Evolutionary conservation across 2,797 vertebrate species (phyloP).

Genomic region (Botia almorhae): DNA sequence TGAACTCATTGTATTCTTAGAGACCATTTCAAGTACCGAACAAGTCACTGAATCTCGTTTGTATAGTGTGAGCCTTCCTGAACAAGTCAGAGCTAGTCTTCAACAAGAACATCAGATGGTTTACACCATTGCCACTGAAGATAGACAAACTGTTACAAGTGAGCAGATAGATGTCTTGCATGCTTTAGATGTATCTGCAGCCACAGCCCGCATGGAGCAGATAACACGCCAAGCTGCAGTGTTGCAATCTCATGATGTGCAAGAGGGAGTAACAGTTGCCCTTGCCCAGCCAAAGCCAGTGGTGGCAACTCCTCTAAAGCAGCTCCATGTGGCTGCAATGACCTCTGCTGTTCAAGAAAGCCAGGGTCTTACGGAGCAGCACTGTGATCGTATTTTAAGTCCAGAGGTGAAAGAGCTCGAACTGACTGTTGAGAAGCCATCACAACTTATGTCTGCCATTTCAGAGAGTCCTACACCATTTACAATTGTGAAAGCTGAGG

Average conservation of each 20-base stretch:
- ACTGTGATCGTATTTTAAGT: constrained; percentile 73
- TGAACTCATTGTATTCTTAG: constrained; percentile 77
- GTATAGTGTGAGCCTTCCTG: constrained; percentile 63
- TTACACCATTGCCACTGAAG: constrained; percentile 63
- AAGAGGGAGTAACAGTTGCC: constrained; percentile 51
- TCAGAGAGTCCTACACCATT: constrained; percentile 73
- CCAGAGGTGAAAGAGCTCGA: constrained; percentile 71
- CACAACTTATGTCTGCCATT: constrained; percentile 69
- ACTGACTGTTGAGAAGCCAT: constrained; percentile 65
- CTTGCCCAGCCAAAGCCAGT: constrained; percentile 35
- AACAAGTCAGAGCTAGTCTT: constrained; percentile 53
- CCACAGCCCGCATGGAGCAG: constrained; percentile 59
- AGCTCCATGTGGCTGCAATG: constrained; percentile 54
- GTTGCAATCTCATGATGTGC: constrained; percentile 57
- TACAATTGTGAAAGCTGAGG: constrained; percentile 61
- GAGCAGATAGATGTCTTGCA: constrained; percentile 59
- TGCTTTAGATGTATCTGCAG: constrained; percentile 59
- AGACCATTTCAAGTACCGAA: constrained; percentile 55
- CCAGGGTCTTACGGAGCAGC: constrained; percentile 73
- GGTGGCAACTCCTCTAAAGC: constrained; percentile 46
- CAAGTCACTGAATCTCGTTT: constrained; percentile 64
- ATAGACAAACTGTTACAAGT: constrained; percentile 53
- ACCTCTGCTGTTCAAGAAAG: constrained; percentile 62
- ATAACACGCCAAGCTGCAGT: constrained; percentile 56
- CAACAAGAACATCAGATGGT: constrained; percentile 58